Evolutionary conservation across 2,113 vertebrate genomes (phyloP), one percentile per base, ranked within the genome.

Genomic region (Arvicanthis niloticus): DNA sequence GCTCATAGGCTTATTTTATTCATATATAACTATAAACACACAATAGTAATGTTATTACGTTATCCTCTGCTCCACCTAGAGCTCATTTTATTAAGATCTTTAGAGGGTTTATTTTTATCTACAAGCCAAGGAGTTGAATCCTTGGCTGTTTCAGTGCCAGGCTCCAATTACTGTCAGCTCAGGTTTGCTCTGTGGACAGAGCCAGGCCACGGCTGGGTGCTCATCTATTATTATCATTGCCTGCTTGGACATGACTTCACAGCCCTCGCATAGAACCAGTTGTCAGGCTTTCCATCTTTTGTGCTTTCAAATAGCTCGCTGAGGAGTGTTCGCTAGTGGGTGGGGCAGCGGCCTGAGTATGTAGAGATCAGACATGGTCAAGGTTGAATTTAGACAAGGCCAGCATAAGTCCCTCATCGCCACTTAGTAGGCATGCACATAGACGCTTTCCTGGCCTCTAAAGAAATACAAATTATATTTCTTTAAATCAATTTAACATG

Each of bases 221-320:
- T 96, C 92, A 81, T 84, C 97, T 98, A 89, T 97, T 97, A 97
- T 98, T 97, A 96, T 91, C 89, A 58, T 72, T 85, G 51, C 95
- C 86, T 95, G 94, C 95, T 91, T 82, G 92, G 81, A 84, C 97
- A 96, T 97, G 98, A 96, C 92, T 96, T 95, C 94, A 91, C 88
- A 96, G 42, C 89, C 70, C 40, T 9, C 48, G 82, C 95, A 89
- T 67, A 92, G 76, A 95, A 87, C 81, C 97, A 97, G 96, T 97
- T 97, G 96, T 98, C 94, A 91, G 90, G 78, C 86, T 93, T 98
- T 96, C 93, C 82, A 81, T 95, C 93, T 77, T 97, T 89, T 93
- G 72, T 89, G 21, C 73, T 94, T 58, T 91, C 94, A 96, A 97
- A 97, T 97, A 97, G 95, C 95, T 96, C 77, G 19, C 60, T 76